Conservation (phyloP, 2,888 invertebrate genomes). For the Hirtodrosophila histrioides region DNA sequence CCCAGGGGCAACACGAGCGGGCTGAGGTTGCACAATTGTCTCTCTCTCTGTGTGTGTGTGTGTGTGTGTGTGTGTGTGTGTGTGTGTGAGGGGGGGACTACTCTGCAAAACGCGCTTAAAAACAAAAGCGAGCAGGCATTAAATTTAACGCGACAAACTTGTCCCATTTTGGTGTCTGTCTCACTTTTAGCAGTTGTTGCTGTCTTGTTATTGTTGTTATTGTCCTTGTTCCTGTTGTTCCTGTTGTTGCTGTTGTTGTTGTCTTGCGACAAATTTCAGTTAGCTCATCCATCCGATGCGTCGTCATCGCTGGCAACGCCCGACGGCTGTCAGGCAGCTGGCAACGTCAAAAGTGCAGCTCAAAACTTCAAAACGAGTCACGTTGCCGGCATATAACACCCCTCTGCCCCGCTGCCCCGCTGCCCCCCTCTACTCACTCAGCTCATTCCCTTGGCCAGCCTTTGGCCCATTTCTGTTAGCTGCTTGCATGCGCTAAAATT, state of each 20-base stretch:
- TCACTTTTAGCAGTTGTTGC: conserved; percentile 27
- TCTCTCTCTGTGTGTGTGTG: no score
- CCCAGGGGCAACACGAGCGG: neutral
- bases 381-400: conserved; percentile 48
- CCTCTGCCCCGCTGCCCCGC: neutral
- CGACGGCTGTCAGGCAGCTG: conserved; percentile 63
- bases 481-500: conserved; percentile 76
- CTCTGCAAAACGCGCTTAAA: conserved; percentile 50
- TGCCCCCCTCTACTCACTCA: neutral
- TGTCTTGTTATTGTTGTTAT: conserved; percentile 18
- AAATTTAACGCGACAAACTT: conserved; percentile 76
- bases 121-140: conserved; percentile 72
- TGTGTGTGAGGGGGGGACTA: neutral
- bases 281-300: conserved; percentile 69
- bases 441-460: conserved; percentile 37
- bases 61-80: neutral
- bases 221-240: conserved; percentile 16
- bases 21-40: neutral
- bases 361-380: conserved; percentile 80
- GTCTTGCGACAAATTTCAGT: conserved; percentile 76
- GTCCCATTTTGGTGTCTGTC: conserved; percentile 61
- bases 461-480: conserved; percentile 55
- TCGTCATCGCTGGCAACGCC: conserved; percentile 35
- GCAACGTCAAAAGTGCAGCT: conserved; percentile 77
- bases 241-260: conserved; percentile 33